Base-by-base conservation (phyloP, 2,888 invertebrate genomes). In the Brenthis ino region DNA sequence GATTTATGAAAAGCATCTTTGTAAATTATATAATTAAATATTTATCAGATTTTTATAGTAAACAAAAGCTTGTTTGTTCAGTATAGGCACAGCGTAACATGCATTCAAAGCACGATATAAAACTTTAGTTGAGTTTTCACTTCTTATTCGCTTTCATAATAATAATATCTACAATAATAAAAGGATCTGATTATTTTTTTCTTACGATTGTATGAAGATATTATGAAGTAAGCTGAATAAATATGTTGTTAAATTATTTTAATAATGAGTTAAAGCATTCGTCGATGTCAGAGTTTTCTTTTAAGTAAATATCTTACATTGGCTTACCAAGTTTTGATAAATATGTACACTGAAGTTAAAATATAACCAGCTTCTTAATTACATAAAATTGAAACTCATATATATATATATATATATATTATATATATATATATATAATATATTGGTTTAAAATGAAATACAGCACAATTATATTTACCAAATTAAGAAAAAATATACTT, bases 291-390 rank as follows among this genome's bases (percentile, higher is more conserved):
- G 28, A 60, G 33, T 28, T 28, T 60, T 60, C 60, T 50, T 28
- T 60, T 50, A 60, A 60, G 60, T 50, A 50, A 50, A 60, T 60
- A 60, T 16, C 60, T 60, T 16, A 60, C 60, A 60, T 60, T 50
- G 50, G 60, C 28, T 33, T 50, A 48, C 50, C 60, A 60, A 50
- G 60, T 60, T 50, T 60, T 50, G 28, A 50, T 48, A 60, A 60
- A 60, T 58, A 48, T 48, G 6, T 50, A 33, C 12, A 60, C 16
- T 12, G 33, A 33, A 60, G n/a, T 60, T 60, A 60, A 60, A 50
- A 28, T 60, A 13, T 60, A 60, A 60, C 28, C 33, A 60, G 28
- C 48, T 50, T 28, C 60, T 60, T 60, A 60, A 60, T 60, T 48
- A 60, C 33, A 50, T 60, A 60, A 50, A 43, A 57, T 43, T 57